These are phyloP conservation scores for Diphyllodes magnificus DNA, from an alignment of 2,113 vertebrate genomes.

Conservation along the genomic window DNA sequence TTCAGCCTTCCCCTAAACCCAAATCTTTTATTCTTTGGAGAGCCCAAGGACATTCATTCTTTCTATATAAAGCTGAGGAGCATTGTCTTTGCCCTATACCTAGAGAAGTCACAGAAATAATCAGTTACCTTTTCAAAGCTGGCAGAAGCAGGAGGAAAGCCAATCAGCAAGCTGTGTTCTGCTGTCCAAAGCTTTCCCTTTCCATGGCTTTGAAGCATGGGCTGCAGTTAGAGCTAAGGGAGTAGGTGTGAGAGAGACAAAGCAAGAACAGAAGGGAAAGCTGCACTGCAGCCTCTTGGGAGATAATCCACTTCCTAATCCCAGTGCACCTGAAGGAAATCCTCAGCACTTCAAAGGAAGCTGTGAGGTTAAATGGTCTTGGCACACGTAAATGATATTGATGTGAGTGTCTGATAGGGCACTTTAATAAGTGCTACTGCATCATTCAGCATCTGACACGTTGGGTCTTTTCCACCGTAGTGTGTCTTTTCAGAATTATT, in stretches of 20 bases:
- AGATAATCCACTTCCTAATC: neutral
- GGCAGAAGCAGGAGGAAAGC: neutral
- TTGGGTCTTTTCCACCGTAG: fast-evolving
- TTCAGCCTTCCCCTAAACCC: neutral
- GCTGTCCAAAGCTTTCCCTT: neutral
- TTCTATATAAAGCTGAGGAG: neutral
- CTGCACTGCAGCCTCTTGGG: neutral
- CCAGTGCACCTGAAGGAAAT: neutral
- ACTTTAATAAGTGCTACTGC: neutral
- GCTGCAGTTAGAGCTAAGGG: neutral
- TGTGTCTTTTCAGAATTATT: neutral
- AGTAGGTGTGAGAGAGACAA: neutral
- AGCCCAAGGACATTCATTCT: neutral
- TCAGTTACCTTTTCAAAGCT: neutral
- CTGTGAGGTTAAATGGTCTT: neutral
- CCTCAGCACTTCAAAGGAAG: neutral
- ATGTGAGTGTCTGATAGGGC: neutral
- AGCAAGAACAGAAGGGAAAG: neutral
- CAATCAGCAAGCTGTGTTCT: neutral
- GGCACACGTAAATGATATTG: neutral
- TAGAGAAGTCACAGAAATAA: neutral
- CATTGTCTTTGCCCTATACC: neutral
- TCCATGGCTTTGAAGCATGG: neutral
- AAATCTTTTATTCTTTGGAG: neutral
- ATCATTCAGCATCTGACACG: fast-evolving